phyloP scores from a whole-genome alignment of 2,888 invertebrate genomes.

The Physocephala rufipes region DNA sequence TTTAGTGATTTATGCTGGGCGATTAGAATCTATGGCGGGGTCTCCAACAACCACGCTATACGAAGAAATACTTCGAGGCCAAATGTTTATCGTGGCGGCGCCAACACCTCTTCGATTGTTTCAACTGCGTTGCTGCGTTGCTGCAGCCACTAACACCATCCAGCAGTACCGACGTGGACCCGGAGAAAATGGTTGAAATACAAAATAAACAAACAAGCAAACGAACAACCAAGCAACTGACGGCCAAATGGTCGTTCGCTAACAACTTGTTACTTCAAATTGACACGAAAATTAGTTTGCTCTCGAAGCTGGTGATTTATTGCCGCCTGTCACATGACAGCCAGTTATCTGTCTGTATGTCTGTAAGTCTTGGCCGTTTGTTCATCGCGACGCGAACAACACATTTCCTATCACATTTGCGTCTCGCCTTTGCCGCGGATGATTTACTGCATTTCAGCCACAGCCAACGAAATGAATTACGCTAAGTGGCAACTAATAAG shows the following conservation, averaged over 20 bases:
- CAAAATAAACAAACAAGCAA: slow-evolving; percentile 45
- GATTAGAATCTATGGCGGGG: slow-evolving; percentile 4
- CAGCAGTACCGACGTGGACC: neutral
- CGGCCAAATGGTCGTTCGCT: slow-evolving; percentile 43
- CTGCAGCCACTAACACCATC: neutral
- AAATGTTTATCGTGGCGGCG: slow-evolving; percentile 21
- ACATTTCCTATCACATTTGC: slow-evolving; percentile 23
- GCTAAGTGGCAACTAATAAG: slow-evolving; percentile 59
- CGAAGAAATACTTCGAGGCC: neutral
- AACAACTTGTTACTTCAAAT: slow-evolving; percentile 61
- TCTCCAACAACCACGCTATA: neutral
- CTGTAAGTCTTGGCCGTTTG: slow-evolving; percentile 36
- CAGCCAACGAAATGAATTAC: slow-evolving; percentile 58
- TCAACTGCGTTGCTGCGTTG: no score
- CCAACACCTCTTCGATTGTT: slow-evolving; percentile 20
- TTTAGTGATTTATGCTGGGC: neutral
- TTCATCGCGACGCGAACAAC: slow-evolving; percentile 8
- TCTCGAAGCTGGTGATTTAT: slow-evolving; percentile 61
- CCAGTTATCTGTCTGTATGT: slow-evolving; percentile 55
- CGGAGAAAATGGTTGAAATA: slow-evolving; percentile 21
- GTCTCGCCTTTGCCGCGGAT: slow-evolving; percentile 34
- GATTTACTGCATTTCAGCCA: slow-evolving; percentile 54
- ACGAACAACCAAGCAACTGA: no score
- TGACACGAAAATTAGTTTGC: slow-evolving; percentile 64
- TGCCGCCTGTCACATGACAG: slow-evolving; percentile 56